phyloP scores from a whole-genome alignment of 1,140 invertebrate species.

The Stegodyphus mimosarum region DNA sequence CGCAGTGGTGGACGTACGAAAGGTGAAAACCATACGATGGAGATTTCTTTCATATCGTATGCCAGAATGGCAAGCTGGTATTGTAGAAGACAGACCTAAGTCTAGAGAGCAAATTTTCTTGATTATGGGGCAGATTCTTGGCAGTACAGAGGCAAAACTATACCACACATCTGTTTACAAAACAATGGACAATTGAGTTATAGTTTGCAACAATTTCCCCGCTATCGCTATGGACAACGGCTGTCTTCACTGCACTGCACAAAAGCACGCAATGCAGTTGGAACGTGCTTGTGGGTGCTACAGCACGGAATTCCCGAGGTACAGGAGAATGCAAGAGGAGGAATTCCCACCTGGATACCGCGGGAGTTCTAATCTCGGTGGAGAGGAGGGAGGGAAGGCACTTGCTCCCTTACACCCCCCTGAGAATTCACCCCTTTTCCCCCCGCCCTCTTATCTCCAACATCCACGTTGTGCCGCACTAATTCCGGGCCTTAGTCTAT shows the following conservation, averaged over 20 bases:
- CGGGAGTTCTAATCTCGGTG: slow-evolving; percentile 51
- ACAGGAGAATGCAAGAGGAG: background rate
- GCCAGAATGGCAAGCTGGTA: too few relatives aligned
- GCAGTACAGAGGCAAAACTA: background rate
- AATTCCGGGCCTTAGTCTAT: slow-evolving; percentile 47
- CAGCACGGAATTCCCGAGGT: background rate
- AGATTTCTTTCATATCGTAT: too few relatives aligned
- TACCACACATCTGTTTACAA: slow-evolving; percentile 9
- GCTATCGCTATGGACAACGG: background rate
- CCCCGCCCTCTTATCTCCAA: slow-evolving; percentile 26
- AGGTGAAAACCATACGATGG: too few relatives aligned
- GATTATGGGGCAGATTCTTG: background rate
- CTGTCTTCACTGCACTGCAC: background rate
- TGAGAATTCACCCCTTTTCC: background rate
- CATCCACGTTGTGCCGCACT: slow-evolving; percentile 39
- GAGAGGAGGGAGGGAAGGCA: slow-evolving; percentile 30
- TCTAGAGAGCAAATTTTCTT: slow-evolving; percentile 3
- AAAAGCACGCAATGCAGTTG: slow-evolving; percentile 35
- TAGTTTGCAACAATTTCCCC: background rate
- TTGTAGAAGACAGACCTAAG: too few relatives aligned
- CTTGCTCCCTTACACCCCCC: slow-evolving; percentile 36
- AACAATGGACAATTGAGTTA: slow-evolving; percentile 17
- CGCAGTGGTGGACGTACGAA: too few relatives aligned
- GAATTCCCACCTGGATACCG: slow-evolving; percentile 20
- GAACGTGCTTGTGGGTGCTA: slow-evolving; percentile 27